Percentiles rank a stretch among this genome's conserved stretches.
Evolutionary conservation across 1,140 invertebrate genomes (phyloP).

Genomic region (Leptinotarsa texana): DNA sequence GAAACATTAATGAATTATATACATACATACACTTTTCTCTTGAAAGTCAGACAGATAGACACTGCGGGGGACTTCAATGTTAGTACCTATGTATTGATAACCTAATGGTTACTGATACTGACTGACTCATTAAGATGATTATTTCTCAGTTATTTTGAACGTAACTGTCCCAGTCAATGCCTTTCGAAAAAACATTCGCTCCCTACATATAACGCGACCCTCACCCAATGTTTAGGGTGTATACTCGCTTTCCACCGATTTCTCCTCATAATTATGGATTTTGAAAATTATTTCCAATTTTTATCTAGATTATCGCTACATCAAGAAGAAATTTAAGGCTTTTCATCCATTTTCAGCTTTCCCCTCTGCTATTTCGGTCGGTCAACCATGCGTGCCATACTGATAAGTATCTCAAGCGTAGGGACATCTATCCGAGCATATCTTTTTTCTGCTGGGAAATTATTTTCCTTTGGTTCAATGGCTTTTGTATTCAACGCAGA

Average conservation of each 20-base stretch:
- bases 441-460: constrained; percentile 4
- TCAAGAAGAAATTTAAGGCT: constrained; percentile 8
- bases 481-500: neutral
- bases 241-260: neutral
- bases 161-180: no score
- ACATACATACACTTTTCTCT: no score
- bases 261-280: constrained; percentile 11
- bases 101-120: no score
- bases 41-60: no score
- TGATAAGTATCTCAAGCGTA: constrained; percentile 13
- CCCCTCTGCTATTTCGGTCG: neutral
- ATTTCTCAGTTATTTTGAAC: no score
- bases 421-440: neutral
- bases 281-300: constrained; percentile 23
- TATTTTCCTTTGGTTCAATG: constrained; percentile 10
- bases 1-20: no score
- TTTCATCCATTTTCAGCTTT: constrained; percentile 8
- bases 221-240: neutral
- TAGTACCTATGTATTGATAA: no score
- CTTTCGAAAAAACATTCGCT: no score
- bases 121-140: no score
- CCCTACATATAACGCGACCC: neutral
- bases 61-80: no score
- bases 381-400: neutral
- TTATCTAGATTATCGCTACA: constrained; percentile 6